These are phyloP conservation scores for Sarcophaga carnaria DNA, from an alignment of 2,888 invertebrate genomes.

Conservation along the genomic window DNA sequence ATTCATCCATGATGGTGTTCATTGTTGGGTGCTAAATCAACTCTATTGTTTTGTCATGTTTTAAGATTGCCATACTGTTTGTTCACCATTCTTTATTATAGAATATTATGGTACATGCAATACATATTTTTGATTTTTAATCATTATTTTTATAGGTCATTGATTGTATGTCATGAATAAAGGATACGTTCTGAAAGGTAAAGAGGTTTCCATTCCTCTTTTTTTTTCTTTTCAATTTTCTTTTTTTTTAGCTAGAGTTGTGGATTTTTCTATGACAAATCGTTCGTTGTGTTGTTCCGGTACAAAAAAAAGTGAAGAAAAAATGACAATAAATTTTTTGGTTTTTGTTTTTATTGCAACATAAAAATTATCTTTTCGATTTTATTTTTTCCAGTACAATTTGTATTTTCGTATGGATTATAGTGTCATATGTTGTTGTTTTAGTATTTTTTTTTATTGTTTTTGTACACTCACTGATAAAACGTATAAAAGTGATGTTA, in stretches of 20 bases:
- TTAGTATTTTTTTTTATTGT: slow-evolving; percentile 31
- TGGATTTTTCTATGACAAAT: slow-evolving; percentile 56
- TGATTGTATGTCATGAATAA: slow-evolving; percentile 48
- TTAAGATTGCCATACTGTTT: slow-evolving; percentile 22
- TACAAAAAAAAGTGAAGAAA: neutral
- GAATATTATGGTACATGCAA: neutral
- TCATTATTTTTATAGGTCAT: slow-evolving; percentile 67
- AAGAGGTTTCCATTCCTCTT: neutral
- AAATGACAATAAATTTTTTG: slow-evolving; percentile 37
- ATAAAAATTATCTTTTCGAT: slow-evolving; percentile 48
- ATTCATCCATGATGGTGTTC: neutral
- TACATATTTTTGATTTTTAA: slow-evolving; percentile 59
- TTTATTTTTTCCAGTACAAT: slow-evolving; percentile 9
- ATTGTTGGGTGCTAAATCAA: neutral
- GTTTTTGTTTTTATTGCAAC: slow-evolving; percentile 33
- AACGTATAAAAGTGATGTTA: slow-evolving; percentile 15
- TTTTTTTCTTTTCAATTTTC: neutral
- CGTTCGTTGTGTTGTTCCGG: slow-evolving; percentile 38
- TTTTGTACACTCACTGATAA: slow-evolving; percentile 8
- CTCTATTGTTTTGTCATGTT: slow-evolving; percentile 10
- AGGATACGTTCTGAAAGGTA: slow-evolving; percentile 20
- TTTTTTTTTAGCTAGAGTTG: neutral
- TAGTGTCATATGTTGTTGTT: slow-evolving; percentile 66
- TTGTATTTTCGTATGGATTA: slow-evolving; percentile 48
- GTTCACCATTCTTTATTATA: neutral